Base-by-base conservation (phyloP, 2,113 vertebrate species). In the Gobiocypris rarus region DNA sequence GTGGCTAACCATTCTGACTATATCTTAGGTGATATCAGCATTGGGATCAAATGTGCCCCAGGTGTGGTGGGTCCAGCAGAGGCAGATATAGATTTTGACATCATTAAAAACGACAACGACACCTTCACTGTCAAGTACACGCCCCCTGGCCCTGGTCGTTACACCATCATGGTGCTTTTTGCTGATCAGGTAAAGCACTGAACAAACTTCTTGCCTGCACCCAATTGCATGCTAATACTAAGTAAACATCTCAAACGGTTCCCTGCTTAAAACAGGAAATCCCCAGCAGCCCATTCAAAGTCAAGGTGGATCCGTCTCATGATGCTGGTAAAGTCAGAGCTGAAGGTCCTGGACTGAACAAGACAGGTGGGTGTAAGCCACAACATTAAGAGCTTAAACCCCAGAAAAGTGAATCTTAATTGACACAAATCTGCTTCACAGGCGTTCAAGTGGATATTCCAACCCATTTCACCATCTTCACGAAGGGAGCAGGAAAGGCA, bases 71-170 rank as follows among this genome's bases (percentile, higher is more conserved):
- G 97, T 2, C 97, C 97, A 0, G 91, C 93, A 0, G 97, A 99
- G 91, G 96, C 96, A 0, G 97, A 99, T 94, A 97, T 98, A 0
- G 97, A 99, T 89, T 99, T 98, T 1, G 97, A 99, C 93, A 98
- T 99, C 89, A 99, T 98, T 90, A 97, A 97, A 93, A 99, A 99
- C 0, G 97, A 98, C 93, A 99, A 99, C 0, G 97, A 99, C 91
- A 99, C 97, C 82, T 99, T 99, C 93, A 99, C 97, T 0, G 97
- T 99, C 88, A 98, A 98, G 89, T 99, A 99, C 94, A 97, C 94
- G 0, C 96, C 97, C 0, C 97, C 96, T 0, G 96, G 94, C 0
- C 89, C 96, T 0, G 97, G 97, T 48, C 94, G 91, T 70, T 98
- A 98, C 86, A 98, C 97, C 90, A 96, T 98, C 92, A 98, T 98